Conservation (phyloP, 2,888 invertebrate genomes). For the Ferdinandea cuprea region DNA sequence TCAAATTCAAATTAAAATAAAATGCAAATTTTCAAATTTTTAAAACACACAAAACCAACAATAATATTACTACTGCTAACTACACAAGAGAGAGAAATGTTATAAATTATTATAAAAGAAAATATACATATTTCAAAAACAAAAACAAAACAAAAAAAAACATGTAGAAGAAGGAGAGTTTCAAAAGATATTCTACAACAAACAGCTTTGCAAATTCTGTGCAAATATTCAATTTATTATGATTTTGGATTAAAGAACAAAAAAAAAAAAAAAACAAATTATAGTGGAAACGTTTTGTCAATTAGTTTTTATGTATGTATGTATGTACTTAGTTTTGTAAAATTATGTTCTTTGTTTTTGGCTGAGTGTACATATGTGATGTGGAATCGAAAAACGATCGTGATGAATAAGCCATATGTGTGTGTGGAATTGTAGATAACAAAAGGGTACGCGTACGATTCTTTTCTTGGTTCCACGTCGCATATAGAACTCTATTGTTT, state of each 20-base stretch:
- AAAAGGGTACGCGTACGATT: background rate
- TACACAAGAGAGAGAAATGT: constrained; percentile 58
- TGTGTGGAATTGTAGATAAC: no score
- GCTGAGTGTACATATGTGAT: no score
- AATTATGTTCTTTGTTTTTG: background rate
- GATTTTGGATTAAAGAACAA: background rate
- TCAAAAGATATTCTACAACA: constrained; percentile 41
- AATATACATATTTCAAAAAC: background rate
- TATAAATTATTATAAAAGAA: background rate
- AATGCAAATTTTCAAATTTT: constrained; percentile 24
- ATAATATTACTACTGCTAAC: background rate
- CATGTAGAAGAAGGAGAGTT: constrained; percentile 52
- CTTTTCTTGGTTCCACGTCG: background rate
- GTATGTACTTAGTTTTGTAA: background rate
- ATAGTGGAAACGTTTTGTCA: background rate
- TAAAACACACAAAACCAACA: background rate
- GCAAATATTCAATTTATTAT: background rate
- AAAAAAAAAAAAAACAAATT: background rate
- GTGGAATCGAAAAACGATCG: background rate
- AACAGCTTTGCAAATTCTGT: background rate
- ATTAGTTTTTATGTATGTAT: no score
- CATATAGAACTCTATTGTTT: background rate
- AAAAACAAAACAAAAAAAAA: background rate
- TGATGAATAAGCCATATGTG: no score
- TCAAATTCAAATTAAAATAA: constrained; percentile 16